Percentiles rank a stretch among this genome's conserved stretches.
Conservation (phyloP, 2,797 vertebrate species). For the Neosilurus mollespiculum region DNA sequence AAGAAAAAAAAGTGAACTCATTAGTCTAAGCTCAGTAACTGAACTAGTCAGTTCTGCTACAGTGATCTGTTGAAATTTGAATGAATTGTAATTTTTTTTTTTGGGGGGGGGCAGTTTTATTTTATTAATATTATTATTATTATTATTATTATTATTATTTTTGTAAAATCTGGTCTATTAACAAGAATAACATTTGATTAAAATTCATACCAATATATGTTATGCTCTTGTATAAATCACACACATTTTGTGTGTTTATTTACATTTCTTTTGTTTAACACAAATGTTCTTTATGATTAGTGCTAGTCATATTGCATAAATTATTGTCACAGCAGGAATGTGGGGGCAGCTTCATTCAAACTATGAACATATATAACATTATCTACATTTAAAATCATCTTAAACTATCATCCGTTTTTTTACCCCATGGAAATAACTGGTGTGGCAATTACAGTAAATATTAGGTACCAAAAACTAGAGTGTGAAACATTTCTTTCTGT, state of each 20-base stretch:
- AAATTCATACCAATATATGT: not conserved
- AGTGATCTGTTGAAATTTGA: not conserved
- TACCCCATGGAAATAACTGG: not conserved
- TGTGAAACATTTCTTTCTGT: slow-evolving; percentile 1
- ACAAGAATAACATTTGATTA: not conserved
- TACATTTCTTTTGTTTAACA: not conserved
- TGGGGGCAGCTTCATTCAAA: not conserved
- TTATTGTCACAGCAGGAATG: not conserved
- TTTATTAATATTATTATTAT: too few species aligned
- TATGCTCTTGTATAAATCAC: not conserved
- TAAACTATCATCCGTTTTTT: not conserved
- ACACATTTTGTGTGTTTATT: too few species aligned
- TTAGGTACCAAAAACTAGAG: not conserved
- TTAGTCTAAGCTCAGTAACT: not conserved
- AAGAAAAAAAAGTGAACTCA: not conserved
- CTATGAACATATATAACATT: not conserved
- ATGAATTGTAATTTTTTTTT: too few species aligned
- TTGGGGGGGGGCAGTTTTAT: not conserved
- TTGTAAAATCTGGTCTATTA: not conserved
- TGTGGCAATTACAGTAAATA: not conserved
- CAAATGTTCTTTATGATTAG: not conserved
- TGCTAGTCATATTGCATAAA: slow-evolving; percentile 5
- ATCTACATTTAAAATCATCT: not conserved
- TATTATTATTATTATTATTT: too few species aligned
- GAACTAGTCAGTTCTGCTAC: not conserved